A percentile compares a stretch with the other conserved stretches of the same genome.
Evolutionary conservation across 2,888 invertebrate species (phyloP).

Genomic region (Melolontha melolontha): DNA sequence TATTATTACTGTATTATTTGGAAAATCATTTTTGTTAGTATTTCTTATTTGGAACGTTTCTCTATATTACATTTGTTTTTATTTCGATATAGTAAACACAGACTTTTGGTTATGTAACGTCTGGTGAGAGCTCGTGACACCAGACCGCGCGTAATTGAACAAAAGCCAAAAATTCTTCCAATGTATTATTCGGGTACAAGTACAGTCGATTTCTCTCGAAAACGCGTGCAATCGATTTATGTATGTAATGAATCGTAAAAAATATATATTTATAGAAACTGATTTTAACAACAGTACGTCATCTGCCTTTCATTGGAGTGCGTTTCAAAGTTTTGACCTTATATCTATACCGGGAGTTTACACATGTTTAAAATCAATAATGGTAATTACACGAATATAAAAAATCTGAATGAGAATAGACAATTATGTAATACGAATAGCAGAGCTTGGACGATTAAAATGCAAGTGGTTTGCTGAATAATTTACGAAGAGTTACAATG

Average conservation of each 20-base stretch:
- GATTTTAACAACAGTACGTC: conserved; percentile 23
- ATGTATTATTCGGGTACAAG: conserved; percentile 19
- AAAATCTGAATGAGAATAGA: no score
- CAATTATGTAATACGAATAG: no score
- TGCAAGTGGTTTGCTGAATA: no score
- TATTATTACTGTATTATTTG: no score
- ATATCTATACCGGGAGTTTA: no score
- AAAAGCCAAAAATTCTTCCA: conserved; percentile 35
- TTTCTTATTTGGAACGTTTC: no score
- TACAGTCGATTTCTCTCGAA: conserved; percentile 5
- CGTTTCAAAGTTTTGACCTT: conserved; percentile 16
- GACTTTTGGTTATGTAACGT: conserved; percentile 33
- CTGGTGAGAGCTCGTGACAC: conserved; percentile 29
- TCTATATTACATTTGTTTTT: no score
- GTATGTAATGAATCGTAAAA: conserved; percentile 25
- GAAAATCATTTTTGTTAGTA: no score
- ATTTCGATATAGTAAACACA: conserved; percentile 25
- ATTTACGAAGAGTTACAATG: no score
- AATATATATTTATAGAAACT: conserved; percentile 18
- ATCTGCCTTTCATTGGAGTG: conserved; percentile 1
- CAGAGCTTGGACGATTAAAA: no score
- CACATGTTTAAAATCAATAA: no score
- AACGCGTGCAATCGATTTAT: conserved; percentile 33
- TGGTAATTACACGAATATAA: no score
- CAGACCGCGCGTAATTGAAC: conserved; percentile 28